Conservation (phyloP, 1,140 invertebrate genomes). For the Himalopsyche phryganea region DNA sequence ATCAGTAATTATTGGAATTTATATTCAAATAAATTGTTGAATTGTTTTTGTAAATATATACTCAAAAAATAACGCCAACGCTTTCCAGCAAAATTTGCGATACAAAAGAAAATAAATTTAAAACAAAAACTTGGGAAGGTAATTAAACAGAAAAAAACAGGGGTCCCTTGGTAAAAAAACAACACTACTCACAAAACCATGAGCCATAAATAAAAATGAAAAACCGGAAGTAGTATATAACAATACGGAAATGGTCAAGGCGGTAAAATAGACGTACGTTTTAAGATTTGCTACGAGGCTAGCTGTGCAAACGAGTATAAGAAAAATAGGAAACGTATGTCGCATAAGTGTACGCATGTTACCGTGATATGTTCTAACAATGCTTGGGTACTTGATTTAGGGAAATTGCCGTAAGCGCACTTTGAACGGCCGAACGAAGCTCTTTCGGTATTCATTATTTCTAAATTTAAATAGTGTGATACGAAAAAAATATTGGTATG, state of each 20-base stretch:
- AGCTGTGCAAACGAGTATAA: too few relatives aligned
- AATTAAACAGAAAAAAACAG: slow-evolving; percentile 26
- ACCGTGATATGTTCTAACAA: slow-evolving; percentile 23
- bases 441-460: background rate
- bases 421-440: background rate
- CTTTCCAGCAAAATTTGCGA: background rate
- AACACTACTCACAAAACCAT: slow-evolving; percentile 10
- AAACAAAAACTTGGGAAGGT: slow-evolving; percentile 1
- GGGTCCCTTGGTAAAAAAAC: slow-evolving; percentile 9
- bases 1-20: too few relatives aligned
- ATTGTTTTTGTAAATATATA: too few relatives aligned
- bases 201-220: slow-evolving; percentile 34
- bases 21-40: too few relatives aligned
- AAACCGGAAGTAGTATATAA: slow-evolving; percentile 33
- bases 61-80: too few relatives aligned
- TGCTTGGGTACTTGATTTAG: slow-evolving; percentile 23
- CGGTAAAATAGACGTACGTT: slow-evolving; percentile 9
- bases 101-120: too few relatives aligned
- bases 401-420: slow-evolving; percentile 4
- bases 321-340: background rate
- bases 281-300: background rate
- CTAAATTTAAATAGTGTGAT: too few relatives aligned
- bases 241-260: slow-evolving; percentile 29
- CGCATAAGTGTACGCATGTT: slow-evolving; percentile 7
- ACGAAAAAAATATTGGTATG: too few relatives aligned